phyloP scores from a whole-genome alignment of 1,140 invertebrate species.

The Diprion similis region DNA sequence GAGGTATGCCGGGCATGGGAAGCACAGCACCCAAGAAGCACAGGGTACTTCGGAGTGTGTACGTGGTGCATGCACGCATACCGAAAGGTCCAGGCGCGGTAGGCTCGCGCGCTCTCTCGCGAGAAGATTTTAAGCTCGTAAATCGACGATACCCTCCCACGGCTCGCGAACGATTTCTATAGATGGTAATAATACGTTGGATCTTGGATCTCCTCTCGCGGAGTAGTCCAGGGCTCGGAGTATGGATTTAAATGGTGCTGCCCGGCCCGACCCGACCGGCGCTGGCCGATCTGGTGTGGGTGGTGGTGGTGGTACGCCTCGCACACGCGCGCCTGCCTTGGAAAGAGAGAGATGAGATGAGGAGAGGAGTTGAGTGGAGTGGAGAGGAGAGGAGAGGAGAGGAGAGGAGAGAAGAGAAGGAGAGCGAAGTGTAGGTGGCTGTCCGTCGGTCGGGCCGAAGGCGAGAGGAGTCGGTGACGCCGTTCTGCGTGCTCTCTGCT shows the following conservation, averaged over 20 bases:
- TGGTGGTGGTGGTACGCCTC: not conserved
- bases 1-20: no score
- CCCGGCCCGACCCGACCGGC: not conserved
- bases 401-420: constrained; percentile 16
- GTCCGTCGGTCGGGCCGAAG: not conserved
- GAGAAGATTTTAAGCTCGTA: constrained; percentile 25
- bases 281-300: not conserved
- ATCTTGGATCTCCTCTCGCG: not conserved
- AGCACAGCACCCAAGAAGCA: no score
- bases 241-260: constrained; percentile 33
- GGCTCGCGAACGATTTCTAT: constrained; percentile 35
- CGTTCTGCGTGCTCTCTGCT: not conserved
- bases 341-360: constrained; percentile 21
- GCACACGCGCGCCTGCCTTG: constrained; percentile 13
- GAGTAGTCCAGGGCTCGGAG: constrained; percentile 1
- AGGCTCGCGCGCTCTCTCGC: not conserved
- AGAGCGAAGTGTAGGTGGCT: not conserved
- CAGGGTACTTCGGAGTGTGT: no score
- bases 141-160: constrained; percentile 30
- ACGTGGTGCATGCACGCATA: no score
- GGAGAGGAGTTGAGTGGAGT: constrained; percentile 9
- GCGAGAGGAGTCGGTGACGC: constrained; percentile 6
- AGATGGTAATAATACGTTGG: constrained; percentile 38
- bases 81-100: no score
- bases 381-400: constrained; percentile 19